These are phyloP conservation scores for Nematostella vectensis DNA, from an alignment of 92 coral and sea anemone genomes.

Conservation along the genomic window DNA sequence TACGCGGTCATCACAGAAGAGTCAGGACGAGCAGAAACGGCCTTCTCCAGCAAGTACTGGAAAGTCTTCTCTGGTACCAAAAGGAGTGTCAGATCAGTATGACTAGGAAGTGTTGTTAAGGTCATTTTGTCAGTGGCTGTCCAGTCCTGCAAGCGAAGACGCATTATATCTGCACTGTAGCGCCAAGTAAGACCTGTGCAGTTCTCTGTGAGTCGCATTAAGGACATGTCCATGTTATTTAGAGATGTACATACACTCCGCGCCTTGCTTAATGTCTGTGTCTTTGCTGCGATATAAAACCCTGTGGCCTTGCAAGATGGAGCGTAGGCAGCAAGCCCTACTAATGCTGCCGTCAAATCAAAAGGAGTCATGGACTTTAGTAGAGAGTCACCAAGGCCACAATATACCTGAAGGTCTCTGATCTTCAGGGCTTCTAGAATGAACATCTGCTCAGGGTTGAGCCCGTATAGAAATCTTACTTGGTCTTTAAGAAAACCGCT, in stretches of 20 bases:
- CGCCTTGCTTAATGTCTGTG: conserved; percentile 8
- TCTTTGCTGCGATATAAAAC: conserved; percentile 37
- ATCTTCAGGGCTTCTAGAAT: conserved; percentile 21
- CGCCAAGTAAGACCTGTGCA: conserved; percentile 58
- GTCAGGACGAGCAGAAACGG: background rate
- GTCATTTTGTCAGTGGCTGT: conserved; percentile 26
- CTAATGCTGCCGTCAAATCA: conserved; percentile 21
- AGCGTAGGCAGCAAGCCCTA: conserved; percentile 23
- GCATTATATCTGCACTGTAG: conserved; percentile 32
- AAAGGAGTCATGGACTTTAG: conserved; percentile 23
- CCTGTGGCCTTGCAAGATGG: conserved; percentile 21
- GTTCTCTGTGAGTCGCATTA: conserved; percentile 39
- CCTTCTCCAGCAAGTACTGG: conserved; percentile 14
- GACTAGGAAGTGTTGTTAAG: conserved; percentile 8
- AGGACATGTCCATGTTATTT: conserved; percentile 25
- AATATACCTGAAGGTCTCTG: conserved; percentile 27
- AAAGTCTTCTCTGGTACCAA: conserved; percentile 19
- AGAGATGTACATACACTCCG: conserved; percentile 20
- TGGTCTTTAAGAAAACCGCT: conserved; percentile 17
- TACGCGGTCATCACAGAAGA: background rate
- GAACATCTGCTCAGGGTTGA: conserved; percentile 3
- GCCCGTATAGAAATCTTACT: conserved; percentile 17
- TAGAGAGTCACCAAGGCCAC: conserved; percentile 14
- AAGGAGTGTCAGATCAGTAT: conserved; percentile 14
- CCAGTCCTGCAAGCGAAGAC: conserved; percentile 40